A percentile compares a stretch with the other conserved stretches of the same genome.
Conservation (phyloP, 2,113 vertebrate genomes). For the Aldabrachelys gigantea region DNA sequence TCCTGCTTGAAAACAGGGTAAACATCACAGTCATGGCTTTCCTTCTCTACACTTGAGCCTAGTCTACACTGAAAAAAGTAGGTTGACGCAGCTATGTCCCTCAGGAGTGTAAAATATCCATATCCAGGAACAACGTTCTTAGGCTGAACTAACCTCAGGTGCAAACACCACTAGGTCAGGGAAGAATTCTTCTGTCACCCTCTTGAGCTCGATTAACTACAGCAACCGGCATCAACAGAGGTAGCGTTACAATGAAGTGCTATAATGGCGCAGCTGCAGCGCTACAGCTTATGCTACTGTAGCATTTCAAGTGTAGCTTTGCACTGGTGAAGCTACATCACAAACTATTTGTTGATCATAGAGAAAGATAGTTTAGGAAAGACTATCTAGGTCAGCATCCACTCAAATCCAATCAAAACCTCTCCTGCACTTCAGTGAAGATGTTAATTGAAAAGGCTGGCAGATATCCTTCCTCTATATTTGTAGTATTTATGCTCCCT, state of each 20-base stretch:
- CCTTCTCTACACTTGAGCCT: not conserved
- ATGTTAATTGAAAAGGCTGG: not conserved
- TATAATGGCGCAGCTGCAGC: no score
- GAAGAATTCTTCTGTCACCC: not conserved
- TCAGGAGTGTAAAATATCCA: not conserved
- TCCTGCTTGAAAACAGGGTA: no score
- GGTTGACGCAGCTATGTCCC: not conserved
- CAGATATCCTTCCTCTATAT: not conserved
- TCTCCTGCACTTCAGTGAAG: not conserved
- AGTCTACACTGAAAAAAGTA: not conserved
- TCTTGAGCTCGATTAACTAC: not conserved
- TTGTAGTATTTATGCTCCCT: not conserved
- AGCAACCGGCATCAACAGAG: not conserved
- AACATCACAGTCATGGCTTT: no score
- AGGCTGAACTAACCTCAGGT: not conserved
- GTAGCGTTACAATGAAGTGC: not conserved
- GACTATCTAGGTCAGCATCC: not conserved
- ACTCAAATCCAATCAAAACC: not conserved
- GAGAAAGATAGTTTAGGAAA: not conserved
- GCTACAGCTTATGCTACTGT: no score
- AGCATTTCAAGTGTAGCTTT: no score
- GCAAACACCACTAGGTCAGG: not conserved
- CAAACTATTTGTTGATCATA: not conserved
- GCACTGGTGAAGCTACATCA: not conserved
- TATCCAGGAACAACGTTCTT: not conserved